Base-by-base conservation (phyloP, 2,113 vertebrate genomes). In the Carassius auratus region DNA sequence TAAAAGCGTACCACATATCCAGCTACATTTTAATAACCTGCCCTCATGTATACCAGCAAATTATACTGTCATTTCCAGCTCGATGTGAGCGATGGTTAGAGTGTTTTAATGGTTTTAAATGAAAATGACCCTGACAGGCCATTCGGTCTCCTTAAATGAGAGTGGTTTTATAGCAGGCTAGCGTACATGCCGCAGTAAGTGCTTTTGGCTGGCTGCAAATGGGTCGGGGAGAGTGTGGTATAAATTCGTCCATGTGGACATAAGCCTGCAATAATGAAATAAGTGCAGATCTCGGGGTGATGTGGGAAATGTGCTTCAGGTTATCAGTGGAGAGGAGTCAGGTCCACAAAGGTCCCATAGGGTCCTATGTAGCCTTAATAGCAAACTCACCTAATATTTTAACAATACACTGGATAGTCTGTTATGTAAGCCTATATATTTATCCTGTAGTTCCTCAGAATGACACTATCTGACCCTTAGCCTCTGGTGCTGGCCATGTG, bases 1-100 rank as follows among this genome's bases (percentile, higher is more conserved):
- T 88, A 84, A 86, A 81, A 23, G 19, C 19, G 8, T 26, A 64
- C 83, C 73, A 33, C 83, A 57, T 52, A 83, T 88, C 76, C 81
- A n/a, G 84, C 84, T 78, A 68, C 85, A 81, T 88, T 86, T 86
- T 84, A 88, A 86, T 86, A 81, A 84, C 81, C 45, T n/a, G 38
- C 76, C 48, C 85, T 84, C 68, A 76, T 55, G 85, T 52, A n/a
- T 30, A 15, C 84, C 61, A 1, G 17, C 87, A 80, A 84, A 68
- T 80, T 80, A 86, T 62, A 68, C 81, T 14, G 42, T 45, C 38
- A 57, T 76, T 83, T 36, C 9, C 23, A 42, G 76, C 26, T 64
- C 33, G 52, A 17, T 30, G 50, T 69, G 81, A 84, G 71, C 12
- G 45, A 57, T 14, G 59, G 42, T 59, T 68, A 55, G 42, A 61